Evolutionary conservation across 2,797 vertebrate species (phyloP).

Genomic region (Neosalanx taihuensis): DNA sequence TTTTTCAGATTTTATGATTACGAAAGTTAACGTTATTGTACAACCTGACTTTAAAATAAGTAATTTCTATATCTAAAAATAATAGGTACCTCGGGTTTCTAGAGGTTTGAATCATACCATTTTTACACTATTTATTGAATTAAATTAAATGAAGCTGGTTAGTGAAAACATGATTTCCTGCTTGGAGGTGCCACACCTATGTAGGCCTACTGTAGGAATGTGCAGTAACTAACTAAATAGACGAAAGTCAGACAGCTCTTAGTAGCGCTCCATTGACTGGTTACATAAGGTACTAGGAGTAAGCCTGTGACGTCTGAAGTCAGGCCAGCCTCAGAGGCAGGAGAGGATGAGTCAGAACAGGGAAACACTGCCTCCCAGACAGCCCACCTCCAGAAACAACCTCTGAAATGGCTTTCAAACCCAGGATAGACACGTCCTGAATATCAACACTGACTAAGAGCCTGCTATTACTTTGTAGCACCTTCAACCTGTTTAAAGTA

Average conservation of each 20-base stretch:
- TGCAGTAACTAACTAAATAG: conserved; percentile 23
- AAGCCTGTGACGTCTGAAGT: background rate
- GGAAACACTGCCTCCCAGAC: conserved; percentile 2
- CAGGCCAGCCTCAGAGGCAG: conserved; percentile 5
- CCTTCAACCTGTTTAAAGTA: no score
- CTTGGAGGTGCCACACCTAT: conserved; percentile 27
- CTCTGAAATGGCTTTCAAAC: background rate
- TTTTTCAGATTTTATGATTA: background rate
- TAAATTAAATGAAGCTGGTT: background rate
- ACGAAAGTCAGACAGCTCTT: conserved; percentile 19
- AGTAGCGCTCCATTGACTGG: background rate
- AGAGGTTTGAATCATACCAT: background rate
- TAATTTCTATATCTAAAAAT: background rate
- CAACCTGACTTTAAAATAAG: background rate
- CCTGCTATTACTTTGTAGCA: no score
- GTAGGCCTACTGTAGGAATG: conserved; percentile 32
- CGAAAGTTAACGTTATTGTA: background rate
- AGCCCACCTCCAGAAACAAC: background rate
- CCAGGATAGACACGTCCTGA: no score
- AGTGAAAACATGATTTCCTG: background rate
- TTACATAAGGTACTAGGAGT: conserved; percentile 2
- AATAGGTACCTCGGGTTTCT: no score
- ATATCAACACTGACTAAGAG: no score
- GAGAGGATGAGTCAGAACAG: conserved; percentile 9
- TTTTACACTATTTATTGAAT: background rate